These are phyloP conservation scores for Brevipalpus yothersi DNA, from an alignment of 1,140 invertebrate genomes.

Conservation along the genomic window DNA sequence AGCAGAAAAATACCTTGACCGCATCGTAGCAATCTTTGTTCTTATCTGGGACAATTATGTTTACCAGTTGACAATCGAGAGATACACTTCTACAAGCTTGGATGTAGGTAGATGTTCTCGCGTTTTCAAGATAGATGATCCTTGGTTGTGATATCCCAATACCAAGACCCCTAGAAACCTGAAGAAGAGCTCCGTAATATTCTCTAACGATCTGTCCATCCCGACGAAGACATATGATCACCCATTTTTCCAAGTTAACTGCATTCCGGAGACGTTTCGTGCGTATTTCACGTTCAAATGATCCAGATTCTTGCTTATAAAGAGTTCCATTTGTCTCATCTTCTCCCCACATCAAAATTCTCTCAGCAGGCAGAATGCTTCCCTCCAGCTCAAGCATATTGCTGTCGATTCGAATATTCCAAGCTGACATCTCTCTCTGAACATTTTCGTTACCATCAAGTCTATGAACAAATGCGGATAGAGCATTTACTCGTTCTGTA, in stretches of 20 bases:
- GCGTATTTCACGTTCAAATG: not conserved
- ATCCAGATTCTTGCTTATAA: not conserved
- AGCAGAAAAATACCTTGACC: constrained; percentile 57
- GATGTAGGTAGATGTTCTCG: not conserved
- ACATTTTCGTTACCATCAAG: constrained; percentile 18
- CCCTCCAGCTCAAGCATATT: constrained; percentile 20
- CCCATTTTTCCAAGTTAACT: not conserved
- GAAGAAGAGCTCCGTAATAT: constrained; percentile 11
- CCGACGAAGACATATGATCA: not conserved
- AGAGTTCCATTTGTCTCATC: not conserved
- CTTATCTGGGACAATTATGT: constrained; percentile 39
- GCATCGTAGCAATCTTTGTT: constrained; percentile 34
- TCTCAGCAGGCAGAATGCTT: constrained; percentile 13
- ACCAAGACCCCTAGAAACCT: constrained; percentile 18
- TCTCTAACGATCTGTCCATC: not conserved
- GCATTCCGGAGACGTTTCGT: not conserved
- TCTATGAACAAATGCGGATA: constrained; percentile 13
- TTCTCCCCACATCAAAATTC: constrained; percentile 1
- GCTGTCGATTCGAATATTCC: constrained; percentile 21
- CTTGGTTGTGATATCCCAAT: constrained; percentile 17
- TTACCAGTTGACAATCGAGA: constrained; percentile 18
- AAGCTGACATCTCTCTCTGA: constrained; percentile 19
- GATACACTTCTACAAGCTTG: not conserved
- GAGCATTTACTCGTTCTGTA: constrained; percentile 1
- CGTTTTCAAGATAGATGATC: not conserved